These are phyloP conservation scores for Sepioteuthis lessoniana DNA, from an alignment of 2,888 invertebrate genomes.

Conservation along the genomic window DNA sequence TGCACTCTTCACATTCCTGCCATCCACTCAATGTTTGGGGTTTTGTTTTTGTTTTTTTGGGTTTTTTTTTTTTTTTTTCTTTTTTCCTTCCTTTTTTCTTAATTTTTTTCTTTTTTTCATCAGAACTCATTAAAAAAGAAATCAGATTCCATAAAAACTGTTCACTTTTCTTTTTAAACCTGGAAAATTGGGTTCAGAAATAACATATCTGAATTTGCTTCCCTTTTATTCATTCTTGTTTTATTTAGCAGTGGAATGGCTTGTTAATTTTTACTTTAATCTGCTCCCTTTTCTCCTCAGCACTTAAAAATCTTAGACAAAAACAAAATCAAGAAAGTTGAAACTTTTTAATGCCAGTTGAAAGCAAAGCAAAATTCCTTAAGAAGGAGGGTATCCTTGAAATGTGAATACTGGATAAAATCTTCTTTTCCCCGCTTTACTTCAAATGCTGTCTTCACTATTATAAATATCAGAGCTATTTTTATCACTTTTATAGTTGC, in stretches of 20 bases:
- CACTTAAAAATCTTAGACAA: no score
- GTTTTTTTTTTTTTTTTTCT: not conserved
- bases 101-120: not conserved
- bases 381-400: not conserved
- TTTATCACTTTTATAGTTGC: slow-evolving; percentile 44
- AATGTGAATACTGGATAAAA: slow-evolving; percentile 14
- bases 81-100: no score
- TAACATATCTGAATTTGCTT: not conserved
- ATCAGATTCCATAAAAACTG: not conserved
- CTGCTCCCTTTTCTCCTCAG: no score
- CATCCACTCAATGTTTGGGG: slow-evolving; percentile 25
- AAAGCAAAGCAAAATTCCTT: slow-evolving; percentile 1
- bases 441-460: not conserved
- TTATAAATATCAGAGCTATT: not conserved
- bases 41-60: no score
- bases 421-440: not conserved
- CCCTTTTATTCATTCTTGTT: not conserved
- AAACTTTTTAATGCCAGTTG: not conserved
- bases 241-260: not conserved
- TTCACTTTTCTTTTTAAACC: not conserved
- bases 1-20: slow-evolving; percentile 48
- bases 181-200: slow-evolving; percentile 23
- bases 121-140: not conserved
- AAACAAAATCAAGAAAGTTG: not conserved
- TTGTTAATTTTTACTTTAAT: not conserved